These are phyloP conservation scores for Eumerus sabulonum DNA, from an alignment of 2,888 invertebrate species.

Conservation along the genomic window DNA sequence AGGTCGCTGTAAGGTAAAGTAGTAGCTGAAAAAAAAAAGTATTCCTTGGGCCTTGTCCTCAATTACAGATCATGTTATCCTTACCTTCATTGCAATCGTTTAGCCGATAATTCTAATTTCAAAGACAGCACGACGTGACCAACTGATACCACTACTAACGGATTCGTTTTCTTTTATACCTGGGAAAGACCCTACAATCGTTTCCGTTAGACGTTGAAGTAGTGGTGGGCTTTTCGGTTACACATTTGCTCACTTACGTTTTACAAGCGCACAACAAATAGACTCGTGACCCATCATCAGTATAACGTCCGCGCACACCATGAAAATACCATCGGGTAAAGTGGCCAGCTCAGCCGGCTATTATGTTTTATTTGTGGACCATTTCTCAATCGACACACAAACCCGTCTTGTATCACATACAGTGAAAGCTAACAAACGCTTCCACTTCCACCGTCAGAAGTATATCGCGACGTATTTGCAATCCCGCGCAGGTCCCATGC, in stretches of 20 bases:
- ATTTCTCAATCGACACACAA: slow-evolving; percentile 52
- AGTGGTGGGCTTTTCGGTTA: slow-evolving; percentile 46
- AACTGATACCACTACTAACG: slow-evolving; percentile 63
- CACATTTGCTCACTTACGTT: slow-evolving; percentile 32
- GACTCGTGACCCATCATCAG: too few relatives aligned
- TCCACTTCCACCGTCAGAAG: slow-evolving; percentile 20
- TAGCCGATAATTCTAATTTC: slow-evolving; percentile 33
- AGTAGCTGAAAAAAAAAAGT: slow-evolving; percentile 29
- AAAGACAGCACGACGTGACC: slow-evolving; percentile 53
- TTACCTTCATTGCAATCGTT: slow-evolving; percentile 61
- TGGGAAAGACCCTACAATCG: slow-evolving; percentile 37
- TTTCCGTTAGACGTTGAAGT: too few relatives aligned
- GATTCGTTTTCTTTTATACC: slow-evolving; percentile 60
- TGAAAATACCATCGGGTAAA: slow-evolving; percentile 1
- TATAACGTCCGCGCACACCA: background rate
- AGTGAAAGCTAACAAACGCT: slow-evolving; percentile 15
- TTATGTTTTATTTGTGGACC: slow-evolving; percentile 38
- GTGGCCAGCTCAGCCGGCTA: slow-evolving; percentile 23
- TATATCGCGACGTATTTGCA: slow-evolving; percentile 22
- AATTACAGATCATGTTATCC: background rate
- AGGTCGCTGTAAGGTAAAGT: slow-evolving; percentile 27
- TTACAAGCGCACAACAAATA: too few relatives aligned
- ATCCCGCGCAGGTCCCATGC: slow-evolving; percentile 12
- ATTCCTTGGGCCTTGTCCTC: background rate
- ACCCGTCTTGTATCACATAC: slow-evolving; percentile 23